Percentiles rank a stretch among this genome's conserved stretches.
Evolutionary conservation across 92 coral and sea anemone species (phyloP).

Genomic region (Montipora capitata): DNA sequence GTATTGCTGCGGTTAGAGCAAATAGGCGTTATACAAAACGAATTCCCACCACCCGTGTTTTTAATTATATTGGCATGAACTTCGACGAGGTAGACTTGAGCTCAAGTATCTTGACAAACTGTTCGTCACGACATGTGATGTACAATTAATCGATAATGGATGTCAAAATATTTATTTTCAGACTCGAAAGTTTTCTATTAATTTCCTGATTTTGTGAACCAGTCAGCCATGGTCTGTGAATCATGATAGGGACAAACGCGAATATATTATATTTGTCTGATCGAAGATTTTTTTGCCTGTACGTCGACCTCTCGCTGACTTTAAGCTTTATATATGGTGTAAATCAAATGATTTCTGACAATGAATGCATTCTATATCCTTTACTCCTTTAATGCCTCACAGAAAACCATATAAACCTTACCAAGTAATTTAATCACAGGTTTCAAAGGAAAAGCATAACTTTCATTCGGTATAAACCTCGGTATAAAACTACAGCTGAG

Average conservation of each 20-base stretch:
- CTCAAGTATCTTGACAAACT: constrained; percentile 20
- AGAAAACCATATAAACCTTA: not conserved
- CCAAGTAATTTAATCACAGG: not conserved
- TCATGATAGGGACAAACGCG: too few relatives aligned
- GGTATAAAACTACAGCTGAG: not conserved
- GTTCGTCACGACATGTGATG: constrained; percentile 20
- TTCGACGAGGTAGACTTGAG: not conserved
- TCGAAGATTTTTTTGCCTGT: too few relatives aligned
- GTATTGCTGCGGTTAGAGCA: not conserved
- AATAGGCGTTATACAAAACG: constrained; percentile 6
- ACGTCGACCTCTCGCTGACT: not conserved
- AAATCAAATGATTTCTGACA: not conserved
- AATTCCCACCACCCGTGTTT: not conserved
- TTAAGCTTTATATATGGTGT: not conserved
- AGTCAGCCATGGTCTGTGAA: too few relatives aligned
- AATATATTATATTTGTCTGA: too few relatives aligned
- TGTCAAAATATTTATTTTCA: not conserved
- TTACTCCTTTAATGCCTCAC: not conserved
- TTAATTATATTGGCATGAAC: not conserved
- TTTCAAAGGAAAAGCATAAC: not conserved
- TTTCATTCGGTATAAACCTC: not conserved
- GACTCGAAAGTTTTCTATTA: too few relatives aligned
- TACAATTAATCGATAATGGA: not conserved
- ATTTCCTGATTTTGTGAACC: too few relatives aligned
- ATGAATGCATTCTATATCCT: not conserved